Base-by-base conservation (phyloP, 2,888 invertebrate genomes). In the Ennomos fuscantarius region DNA sequence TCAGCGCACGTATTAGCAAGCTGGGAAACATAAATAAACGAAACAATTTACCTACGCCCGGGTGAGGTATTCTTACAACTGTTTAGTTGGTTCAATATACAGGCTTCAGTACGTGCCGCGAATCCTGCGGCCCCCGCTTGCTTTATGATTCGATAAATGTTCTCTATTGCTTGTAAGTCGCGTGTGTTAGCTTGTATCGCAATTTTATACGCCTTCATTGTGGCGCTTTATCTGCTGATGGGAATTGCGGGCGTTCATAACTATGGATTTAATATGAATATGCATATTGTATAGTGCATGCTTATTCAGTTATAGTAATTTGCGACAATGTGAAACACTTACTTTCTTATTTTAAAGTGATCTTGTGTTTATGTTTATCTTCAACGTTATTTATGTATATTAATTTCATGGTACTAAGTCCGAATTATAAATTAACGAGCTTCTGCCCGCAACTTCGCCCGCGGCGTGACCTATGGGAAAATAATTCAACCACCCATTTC, bases 71-170 rank as follows among this genome's bases (percentile, higher is more conserved):
- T 89, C 89, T 89, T 89, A 89, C 88, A 89, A 81, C 87, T 86
- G 89, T 89, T 88, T 87, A 87, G 88, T 88, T 87, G 85, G 88
- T 87, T 88, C 86, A 86, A 87, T 88, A 87, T 84, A 87, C 82
- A 81, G 75, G 73, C 74, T 69, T 67, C 62, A 71, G 68, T 76
- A 89, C 89, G 89, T 90, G 89, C 79, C 70, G 61, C 67, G 89
- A 88, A 89, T 89, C 77, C 69, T 52, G 63, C 73, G 60, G 57
- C 59, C 52, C 53, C 40, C 59, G 64, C 70, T 68, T 75, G 77
- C 70, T 81, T 84, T 85, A 84, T 81, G 81, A 84, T 79, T 79
- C 82, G 81, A 80, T 80, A 81, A 84, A 78, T 80, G 79, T 80
- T 80, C 74, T 74, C 76, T 79, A 81, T 81, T 77, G 81, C 76